Percentiles rank a stretch among this genome's conserved stretches.
Conservation (phyloP, 2,113 vertebrate species). For the Isurus oxyrinchus region DNA sequence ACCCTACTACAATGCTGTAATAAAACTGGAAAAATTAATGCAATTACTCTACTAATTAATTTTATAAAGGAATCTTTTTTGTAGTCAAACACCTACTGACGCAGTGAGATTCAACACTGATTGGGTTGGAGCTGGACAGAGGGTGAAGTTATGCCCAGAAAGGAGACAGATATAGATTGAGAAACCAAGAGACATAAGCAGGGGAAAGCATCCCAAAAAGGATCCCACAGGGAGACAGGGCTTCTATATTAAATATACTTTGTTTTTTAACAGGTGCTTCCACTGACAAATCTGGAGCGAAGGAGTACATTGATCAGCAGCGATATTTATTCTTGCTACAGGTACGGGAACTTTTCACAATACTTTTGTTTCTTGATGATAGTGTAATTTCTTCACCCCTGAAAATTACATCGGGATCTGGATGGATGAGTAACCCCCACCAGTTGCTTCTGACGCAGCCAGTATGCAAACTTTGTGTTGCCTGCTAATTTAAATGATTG, state of each 20-base stretch:
- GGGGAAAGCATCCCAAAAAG: background rate
- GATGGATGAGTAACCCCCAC: too few species aligned
- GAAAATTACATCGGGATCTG: too few species aligned
- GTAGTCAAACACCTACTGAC: background rate
- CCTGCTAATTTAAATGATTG: too few species aligned
- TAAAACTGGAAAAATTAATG: background rate
- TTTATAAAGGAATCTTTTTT: background rate
- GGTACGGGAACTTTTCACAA: conserved; percentile 46
- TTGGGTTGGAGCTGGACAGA: too few species aligned
- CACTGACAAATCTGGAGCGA: conserved; percentile 45
- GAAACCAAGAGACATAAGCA: background rate
- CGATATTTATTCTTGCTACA: conserved; percentile 54
- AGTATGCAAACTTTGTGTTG: too few species aligned
- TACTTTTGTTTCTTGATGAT: background rate
- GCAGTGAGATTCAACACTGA: background rate
- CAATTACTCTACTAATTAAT: background rate
- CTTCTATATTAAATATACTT: background rate
- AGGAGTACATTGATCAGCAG: conserved; percentile 53
- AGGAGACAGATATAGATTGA: too few species aligned
- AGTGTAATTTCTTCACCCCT: background rate
- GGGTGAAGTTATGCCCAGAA: too few species aligned
- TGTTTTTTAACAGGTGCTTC: conserved; percentile 43
- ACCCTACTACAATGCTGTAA: background rate
- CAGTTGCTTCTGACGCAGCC: too few species aligned
- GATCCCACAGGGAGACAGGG: background rate